phyloP scores from a whole-genome alignment of 2,113 vertebrate species.

The Prinia subflava region DNA sequence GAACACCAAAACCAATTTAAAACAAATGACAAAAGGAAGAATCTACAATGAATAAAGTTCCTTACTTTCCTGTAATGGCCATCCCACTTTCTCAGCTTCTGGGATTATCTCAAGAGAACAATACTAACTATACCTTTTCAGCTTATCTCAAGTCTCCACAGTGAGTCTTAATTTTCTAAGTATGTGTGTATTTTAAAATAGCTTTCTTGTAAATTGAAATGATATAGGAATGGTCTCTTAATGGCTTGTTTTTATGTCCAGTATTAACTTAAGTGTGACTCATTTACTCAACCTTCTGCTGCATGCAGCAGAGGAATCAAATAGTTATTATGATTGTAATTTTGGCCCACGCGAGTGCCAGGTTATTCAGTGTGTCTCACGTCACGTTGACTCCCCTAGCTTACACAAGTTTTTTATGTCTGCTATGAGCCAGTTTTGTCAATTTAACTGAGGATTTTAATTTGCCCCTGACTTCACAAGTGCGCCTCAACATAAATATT shows the following conservation, averaged over 20 bases:
- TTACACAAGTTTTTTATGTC: background rate
- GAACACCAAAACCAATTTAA: slow-evolving; percentile 22
- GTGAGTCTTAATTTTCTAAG: slow-evolving; percentile 3
- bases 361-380: background rate
- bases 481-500: background rate
- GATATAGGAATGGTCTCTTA: background rate
- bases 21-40: background rate
- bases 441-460: background rate
- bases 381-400: background rate
- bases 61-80: background rate
- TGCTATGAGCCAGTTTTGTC: background rate
- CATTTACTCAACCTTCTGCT: slow-evolving; percentile 20
- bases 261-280: slow-evolving; percentile 29
- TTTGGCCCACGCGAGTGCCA: background rate
- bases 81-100: background rate
- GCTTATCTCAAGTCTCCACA: background rate
- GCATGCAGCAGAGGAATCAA: background rate
- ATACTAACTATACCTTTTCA: background rate
- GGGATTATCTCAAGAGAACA: background rate
- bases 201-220: slow-evolving; percentile 20
- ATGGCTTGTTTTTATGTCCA: slow-evolving; percentile 20
- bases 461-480: background rate
- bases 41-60: background rate
- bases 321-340: background rate
- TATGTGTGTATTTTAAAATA: slow-evolving; percentile 6